Evolutionary conservation across 1,140 invertebrate genomes (phyloP).

Genomic region (Oryctes rhinoceros): DNA sequence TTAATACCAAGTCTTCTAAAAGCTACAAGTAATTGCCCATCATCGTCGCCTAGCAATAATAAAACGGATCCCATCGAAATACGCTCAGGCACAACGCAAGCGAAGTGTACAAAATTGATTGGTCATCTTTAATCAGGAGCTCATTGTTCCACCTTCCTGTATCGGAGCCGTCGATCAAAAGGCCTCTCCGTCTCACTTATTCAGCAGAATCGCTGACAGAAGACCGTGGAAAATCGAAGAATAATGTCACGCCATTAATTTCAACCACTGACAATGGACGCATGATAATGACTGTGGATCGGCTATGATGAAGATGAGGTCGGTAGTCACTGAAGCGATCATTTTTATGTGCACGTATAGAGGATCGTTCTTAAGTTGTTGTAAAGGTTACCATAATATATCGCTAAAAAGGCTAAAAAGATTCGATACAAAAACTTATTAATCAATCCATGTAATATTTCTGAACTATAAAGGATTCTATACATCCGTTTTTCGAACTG

Average conservation of each 20-base stretch:
- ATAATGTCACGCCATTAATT: slow-evolving; percentile 22
- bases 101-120: slow-evolving; percentile 10
- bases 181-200: slow-evolving; percentile 14
- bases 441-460: slow-evolving; percentile 18
- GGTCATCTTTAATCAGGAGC: slow-evolving; percentile 17
- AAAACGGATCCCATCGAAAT: slow-evolving; percentile 1
- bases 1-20: not conserved
- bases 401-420: not conserved
- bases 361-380: not conserved
- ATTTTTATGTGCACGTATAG: not conserved
- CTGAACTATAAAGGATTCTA: not conserved
- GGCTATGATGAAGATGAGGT: slow-evolving; percentile 8
- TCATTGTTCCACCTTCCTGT: slow-evolving; percentile 21
- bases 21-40: slow-evolving; percentile 1
- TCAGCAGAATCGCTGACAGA: slow-evolving; percentile 17
- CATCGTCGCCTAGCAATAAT: not conserved
- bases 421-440: not conserved
- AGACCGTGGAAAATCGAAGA: slow-evolving; percentile 14
- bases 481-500: not conserved
- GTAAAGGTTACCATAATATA: not conserved
- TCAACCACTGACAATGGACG: slow-evolving; percentile 17
- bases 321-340: not conserved
- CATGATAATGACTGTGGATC: slow-evolving; percentile 9
- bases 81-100: not conserved
- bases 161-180: slow-evolving; percentile 17